phyloP scores from a whole-genome alignment of 2,888 invertebrate species.

The Dryobota labecula region DNA sequence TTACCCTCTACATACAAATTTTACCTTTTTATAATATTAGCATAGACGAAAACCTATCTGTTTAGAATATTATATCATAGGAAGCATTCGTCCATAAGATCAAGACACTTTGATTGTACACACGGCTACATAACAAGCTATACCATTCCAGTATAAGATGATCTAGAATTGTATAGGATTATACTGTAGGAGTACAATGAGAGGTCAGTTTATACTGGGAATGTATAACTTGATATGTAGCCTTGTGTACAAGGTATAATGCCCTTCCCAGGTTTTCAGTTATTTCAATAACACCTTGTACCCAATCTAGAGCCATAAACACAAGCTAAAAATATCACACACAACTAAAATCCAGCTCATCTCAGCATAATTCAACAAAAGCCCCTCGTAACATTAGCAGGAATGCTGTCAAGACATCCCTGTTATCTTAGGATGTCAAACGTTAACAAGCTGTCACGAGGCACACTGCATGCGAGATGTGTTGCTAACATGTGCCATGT shows the following conservation, averaged over 20 bases:
- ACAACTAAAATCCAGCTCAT: background rate
- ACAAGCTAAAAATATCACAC: background rate
- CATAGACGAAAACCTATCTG: background rate
- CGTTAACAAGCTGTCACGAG: slow-evolving; percentile 62
- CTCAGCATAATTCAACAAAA: slow-evolving; percentile 11
- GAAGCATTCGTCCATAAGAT: background rate
- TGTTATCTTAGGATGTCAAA: slow-evolving; percentile 66
- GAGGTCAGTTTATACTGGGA: no score
- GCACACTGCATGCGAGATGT: background rate
- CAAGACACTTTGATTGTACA: background rate
- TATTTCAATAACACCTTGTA: background rate
- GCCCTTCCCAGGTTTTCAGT: background rate
- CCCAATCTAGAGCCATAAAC: background rate
- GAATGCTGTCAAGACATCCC: slow-evolving; percentile 52
- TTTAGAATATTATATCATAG: background rate
- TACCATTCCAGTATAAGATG: no score
- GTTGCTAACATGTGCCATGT: slow-evolving; percentile 54
- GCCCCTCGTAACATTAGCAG: slow-evolving; percentile 19
- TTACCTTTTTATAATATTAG: no score
- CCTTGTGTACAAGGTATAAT: background rate
- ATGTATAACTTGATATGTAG: no score
- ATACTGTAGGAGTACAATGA: no score
- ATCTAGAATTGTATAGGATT: no score
- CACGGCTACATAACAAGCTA: no score
- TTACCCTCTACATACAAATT: no score